Base-by-base conservation (phyloP, 2,113 vertebrate species). In the Rousettus leschenaultii region DNA sequence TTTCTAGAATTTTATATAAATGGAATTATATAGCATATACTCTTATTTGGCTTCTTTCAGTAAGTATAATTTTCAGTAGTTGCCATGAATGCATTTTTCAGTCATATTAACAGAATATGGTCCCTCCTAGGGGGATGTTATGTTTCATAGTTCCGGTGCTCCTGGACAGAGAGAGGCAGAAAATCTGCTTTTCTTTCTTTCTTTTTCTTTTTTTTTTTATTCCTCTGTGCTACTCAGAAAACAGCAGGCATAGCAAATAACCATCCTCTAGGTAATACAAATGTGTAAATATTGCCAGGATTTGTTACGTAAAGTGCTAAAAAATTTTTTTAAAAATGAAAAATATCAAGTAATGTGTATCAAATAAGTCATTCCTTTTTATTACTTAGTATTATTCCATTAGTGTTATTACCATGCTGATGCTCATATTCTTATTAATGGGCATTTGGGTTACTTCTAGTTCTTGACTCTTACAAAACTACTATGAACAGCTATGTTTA, bases 281-380 rank as follows among this genome's bases (percentile, higher is more conserved):
- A 89, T 94, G 78, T 43, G 63, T 97, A 96, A 96, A 97, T 93
- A 97, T 91, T 86, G 78, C 89, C 66, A 89, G 86, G 94, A 96
- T 84, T 91, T 86, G n/a, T 95, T 97, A 93, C 59, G 95, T 83
- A 91, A 96, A 95, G 74, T 97, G 86, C 89, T 95, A 94, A 94
- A 96, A 92, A 93, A 89, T 24, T 53, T 65, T n/a, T n/a, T n/a
- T n/a, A 91, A 93, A 51, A 51, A 51, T 51, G 15, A 51, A 48
- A 51, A 51, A 51, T 53, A 89, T 48, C 66, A 5, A 38, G n/a
- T 88, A 35, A 22, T 70, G 6, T 57, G 45, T 63, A 63, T 24
- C 6, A 85, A 65, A 33, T 40, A 30, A 57, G 57, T 40, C 4
- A 2, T 68, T 53, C n/a, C 73, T 71, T 53, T 74, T 35, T 55